Percentiles rank a stretch among this genome's conserved stretches.
phyloP scores from a whole-genome alignment of 1,140 invertebrate genomes.

The Calephelis nemesis region DNA sequence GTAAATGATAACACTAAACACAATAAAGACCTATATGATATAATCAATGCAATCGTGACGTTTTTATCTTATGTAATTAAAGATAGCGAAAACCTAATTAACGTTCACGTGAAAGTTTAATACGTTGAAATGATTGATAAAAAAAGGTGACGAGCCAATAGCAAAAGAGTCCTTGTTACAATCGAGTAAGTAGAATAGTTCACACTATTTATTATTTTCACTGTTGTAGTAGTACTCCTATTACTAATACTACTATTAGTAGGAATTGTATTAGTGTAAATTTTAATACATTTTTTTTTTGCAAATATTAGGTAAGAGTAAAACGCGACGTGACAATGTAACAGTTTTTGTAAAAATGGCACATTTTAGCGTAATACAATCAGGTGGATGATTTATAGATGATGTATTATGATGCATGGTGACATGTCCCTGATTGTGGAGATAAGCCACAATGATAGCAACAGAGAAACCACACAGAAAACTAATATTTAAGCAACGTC shows the following conservation, averaged over 20 bases:
- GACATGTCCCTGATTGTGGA: conserved; percentile 48
- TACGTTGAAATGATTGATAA: conserved; percentile 6
- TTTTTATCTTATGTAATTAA: conserved; percentile 36
- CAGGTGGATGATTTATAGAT: conserved; percentile 56
- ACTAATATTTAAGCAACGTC: conserved; percentile 41
- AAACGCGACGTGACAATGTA: conserved; percentile 31
- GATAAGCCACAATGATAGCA: conserved; percentile 50
- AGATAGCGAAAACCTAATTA: conserved; percentile 27
- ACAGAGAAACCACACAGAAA: conserved; percentile 25
- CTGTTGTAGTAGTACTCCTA: no score
- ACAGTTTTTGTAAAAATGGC: conserved; percentile 52
- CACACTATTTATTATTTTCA: no score
- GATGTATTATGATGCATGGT: conserved; percentile 71
- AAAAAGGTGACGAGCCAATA: not conserved
- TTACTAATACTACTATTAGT: no score
- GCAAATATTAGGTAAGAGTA: no score
- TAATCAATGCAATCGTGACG: conserved; percentile 47
- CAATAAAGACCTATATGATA: conserved; percentile 39
- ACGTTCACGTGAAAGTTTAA: conserved; percentile 24
- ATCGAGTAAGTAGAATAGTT: no score
- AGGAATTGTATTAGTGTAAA: no score
- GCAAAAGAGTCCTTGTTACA: not conserved
- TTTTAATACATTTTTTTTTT: no score
- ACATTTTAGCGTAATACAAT: conserved; percentile 40
- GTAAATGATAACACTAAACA: conserved; percentile 34